A percentile compares a stretch with the other conserved stretches of the same genome.
Conservation (phyloP, 1,140 invertebrate species). For the Anoplolepis gracilipes region DNA sequence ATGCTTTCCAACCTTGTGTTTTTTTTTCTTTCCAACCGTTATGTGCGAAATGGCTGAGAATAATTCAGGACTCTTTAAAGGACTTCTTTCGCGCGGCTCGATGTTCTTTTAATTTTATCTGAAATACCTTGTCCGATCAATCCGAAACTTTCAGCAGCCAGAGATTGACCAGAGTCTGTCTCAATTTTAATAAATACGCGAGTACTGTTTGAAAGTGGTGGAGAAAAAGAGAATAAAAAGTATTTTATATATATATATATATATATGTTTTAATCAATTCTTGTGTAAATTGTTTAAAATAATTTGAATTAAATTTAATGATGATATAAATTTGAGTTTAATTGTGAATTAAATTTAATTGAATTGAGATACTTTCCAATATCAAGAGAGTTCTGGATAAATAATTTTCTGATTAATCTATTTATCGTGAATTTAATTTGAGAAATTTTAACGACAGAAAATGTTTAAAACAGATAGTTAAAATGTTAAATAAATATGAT, state of each 20-base stretch:
- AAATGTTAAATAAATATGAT: no score
- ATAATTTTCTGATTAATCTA: background rate
- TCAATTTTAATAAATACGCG: conserved; percentile 8
- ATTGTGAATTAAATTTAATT: no score
- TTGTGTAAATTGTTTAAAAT: background rate
- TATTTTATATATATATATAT: no score
- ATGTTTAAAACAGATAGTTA: no score
- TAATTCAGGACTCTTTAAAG: conserved; percentile 16
- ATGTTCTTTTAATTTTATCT: conserved; percentile 5
- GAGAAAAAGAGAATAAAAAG: background rate
- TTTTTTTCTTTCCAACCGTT: background rate
- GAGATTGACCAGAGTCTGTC: background rate
- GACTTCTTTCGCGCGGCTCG: background rate
- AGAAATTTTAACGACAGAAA: no score
- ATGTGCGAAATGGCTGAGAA: background rate
- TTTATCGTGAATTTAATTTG: background rate
- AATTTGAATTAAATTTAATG: no score
- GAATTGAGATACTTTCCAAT: background rate
- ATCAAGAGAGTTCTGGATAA: background rate
- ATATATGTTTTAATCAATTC: background rate
- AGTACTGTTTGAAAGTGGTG: background rate
- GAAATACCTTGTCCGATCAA: background rate
- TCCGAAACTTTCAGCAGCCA: background rate
- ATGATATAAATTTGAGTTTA: no score
- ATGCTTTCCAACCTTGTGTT: background rate